These are phyloP conservation scores for Cecropterus lyciades DNA, from an alignment of 1,140 invertebrate genomes.

Conservation along the genomic window DNA sequence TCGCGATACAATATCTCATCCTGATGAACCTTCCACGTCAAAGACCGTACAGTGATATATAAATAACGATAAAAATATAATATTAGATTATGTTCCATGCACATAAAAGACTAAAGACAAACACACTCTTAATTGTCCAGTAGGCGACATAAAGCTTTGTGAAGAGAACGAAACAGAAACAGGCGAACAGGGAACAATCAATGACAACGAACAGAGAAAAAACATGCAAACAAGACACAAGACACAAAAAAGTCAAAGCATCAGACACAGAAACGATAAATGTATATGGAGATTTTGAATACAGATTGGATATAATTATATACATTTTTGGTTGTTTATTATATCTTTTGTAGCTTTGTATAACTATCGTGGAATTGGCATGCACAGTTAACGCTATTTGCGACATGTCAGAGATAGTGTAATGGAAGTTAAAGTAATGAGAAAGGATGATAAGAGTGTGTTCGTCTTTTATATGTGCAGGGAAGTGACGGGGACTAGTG, in stretches of 20 bases:
- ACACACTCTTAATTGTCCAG: constrained; percentile 77
- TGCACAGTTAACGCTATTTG: constrained; percentile 70
- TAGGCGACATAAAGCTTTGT: constrained; percentile 53
- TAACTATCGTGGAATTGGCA: constrained; percentile 71
- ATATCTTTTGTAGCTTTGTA: constrained; percentile 69
- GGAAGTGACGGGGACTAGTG: constrained; percentile 58
- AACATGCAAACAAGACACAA: constrained; percentile 59
- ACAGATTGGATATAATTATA: constrained; percentile 40
- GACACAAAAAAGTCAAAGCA: constrained; percentile 56
- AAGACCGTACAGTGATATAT: constrained; percentile 48
- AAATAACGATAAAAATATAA: constrained; percentile 57
- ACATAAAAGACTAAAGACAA: constrained; percentile 84
- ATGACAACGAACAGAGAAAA: constrained; percentile 43
- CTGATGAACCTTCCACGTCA: constrained; percentile 44
- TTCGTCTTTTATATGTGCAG: constrained; percentile 82
- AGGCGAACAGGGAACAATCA: constrained; percentile 30
- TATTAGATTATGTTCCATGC: constrained; percentile 79
- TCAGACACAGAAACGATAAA: constrained; percentile 50
- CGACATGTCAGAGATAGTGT: constrained; percentile 63
- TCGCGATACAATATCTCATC: constrained; percentile 3
- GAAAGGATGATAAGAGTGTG: constrained; percentile 74
- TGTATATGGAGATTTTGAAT: constrained; percentile 38
- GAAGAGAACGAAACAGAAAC: constrained; percentile 53
- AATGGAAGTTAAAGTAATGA: constrained; percentile 47
- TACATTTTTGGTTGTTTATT: constrained; percentile 59